These are phyloP conservation scores for Seladonia tumulorum DNA, from an alignment of 2,888 invertebrate species.

Conservation along the genomic window DNA sequence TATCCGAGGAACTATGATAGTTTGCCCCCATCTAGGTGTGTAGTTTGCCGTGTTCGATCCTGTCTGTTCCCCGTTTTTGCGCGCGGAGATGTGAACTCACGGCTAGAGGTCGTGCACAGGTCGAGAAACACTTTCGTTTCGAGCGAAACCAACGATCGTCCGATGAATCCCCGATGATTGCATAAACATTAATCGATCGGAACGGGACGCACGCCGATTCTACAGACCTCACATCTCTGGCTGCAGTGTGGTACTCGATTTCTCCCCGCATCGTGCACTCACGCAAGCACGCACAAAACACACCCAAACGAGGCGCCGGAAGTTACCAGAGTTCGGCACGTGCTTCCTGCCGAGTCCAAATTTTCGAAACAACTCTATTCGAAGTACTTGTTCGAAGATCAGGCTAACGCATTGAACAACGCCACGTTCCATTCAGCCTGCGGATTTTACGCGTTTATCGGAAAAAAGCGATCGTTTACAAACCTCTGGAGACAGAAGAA, in stretches of 20 bases:
- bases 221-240: slow-evolving; percentile 72
- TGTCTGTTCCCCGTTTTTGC: slow-evolving; percentile 32
- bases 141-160: neutral
- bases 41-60: slow-evolving; percentile 41
- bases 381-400: too few species aligned
- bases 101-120: slow-evolving; percentile 4
- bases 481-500: too few species aligned
- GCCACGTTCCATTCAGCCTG: neutral
- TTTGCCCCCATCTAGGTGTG: slow-evolving; percentile 11
- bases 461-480: neutral
- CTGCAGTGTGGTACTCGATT: slow-evolving; percentile 71
- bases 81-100: slow-evolving; percentile 69
- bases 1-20: neutral
- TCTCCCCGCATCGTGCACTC: slow-evolving; percentile 61
- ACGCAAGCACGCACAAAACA: slow-evolving; percentile 28
- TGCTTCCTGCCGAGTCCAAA: neutral
- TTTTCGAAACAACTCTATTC: neutral
- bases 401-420: neutral
- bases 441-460: neutral
- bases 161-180: neutral
- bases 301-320: slow-evolving; percentile 22
- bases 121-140: neutral
- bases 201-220: slow-evolving; percentile 8
- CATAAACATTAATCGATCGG: neutral
- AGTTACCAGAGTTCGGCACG: neutral